Evolutionary conservation across 2,888 invertebrate genomes (phyloP).

Genomic region (Panopea generosa): DNA sequence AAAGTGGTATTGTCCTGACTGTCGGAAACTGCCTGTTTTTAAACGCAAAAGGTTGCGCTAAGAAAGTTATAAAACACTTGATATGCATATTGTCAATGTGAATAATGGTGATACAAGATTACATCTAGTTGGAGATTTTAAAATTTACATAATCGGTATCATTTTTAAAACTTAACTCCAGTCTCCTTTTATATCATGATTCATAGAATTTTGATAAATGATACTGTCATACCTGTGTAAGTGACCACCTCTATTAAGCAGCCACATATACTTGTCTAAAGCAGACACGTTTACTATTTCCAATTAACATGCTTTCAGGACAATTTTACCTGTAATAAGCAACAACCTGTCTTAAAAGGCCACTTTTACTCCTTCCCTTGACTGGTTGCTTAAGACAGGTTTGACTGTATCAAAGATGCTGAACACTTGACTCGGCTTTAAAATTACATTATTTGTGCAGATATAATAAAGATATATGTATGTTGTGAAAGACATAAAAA

Average conservation of each 20-base stretch:
- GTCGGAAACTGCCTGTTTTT: no score
- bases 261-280: neutral
- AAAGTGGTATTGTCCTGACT: no score
- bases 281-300: neutral
- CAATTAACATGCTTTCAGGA: no score
- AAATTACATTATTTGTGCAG: no score
- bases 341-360: no score
- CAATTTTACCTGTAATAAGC: no score
- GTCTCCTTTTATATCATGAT: slow-evolving; percentile 3
- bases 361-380: no score
- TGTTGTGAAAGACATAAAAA: slow-evolving; percentile 3
- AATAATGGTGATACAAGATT: neutral
- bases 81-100: slow-evolving; percentile 2
- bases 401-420: slow-evolving; percentile 2
- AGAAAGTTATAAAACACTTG: slow-evolving; percentile 3
- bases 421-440: slow-evolving; percentile 2
- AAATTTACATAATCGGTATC: slow-evolving; percentile 2
- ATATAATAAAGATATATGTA: no score
- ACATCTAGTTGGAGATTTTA: slow-evolving; percentile 3
- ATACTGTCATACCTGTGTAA: slow-evolving; percentile 3
- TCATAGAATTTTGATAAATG: slow-evolving; percentile 3
- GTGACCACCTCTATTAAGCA: neutral
- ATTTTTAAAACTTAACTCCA: slow-evolving; percentile 1
- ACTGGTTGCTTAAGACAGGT: no score
- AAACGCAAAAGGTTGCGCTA: slow-evolving; percentile 3